These are phyloP conservation scores for Huso huso DNA, from an alignment of 2,797 vertebrate genomes.

Conservation along the genomic window DNA sequence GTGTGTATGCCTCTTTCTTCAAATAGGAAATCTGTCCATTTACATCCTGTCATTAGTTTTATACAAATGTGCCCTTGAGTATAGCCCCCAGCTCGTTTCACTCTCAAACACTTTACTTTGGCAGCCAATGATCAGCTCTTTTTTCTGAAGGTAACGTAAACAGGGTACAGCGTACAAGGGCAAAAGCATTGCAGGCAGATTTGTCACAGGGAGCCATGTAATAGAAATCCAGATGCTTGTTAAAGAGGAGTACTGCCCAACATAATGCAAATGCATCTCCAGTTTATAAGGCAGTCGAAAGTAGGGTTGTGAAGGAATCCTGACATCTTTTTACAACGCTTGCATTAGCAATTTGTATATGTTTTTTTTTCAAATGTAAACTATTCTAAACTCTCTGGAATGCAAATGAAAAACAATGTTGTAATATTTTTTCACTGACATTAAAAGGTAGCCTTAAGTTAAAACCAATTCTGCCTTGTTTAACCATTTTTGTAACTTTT, in stretches of 20 bases:
- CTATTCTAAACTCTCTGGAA: no score
- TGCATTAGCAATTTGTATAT: no score
- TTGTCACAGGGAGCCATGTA: slow-evolving; percentile 22
- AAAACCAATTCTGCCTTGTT: no score
- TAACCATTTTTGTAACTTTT: no score
- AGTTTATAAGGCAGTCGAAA: no score
- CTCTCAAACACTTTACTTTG: slow-evolving; percentile 68
- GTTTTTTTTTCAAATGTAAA: no score
- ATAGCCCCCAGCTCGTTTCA: slow-evolving; percentile 52
- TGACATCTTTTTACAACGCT: no score
- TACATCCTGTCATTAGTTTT: slow-evolving; percentile 93
- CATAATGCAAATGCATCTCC: no score
- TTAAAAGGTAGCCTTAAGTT: no score
- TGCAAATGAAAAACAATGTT: no score
- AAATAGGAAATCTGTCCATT: slow-evolving; percentile 78
- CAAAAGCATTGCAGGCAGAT: slow-evolving; percentile 42
- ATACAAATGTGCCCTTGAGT: slow-evolving; percentile 86
- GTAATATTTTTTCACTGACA: no score
- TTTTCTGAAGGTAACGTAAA: slow-evolving; percentile 26
- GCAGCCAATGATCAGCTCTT: slow-evolving; percentile 53
- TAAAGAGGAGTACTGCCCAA: slow-evolving; percentile 42
- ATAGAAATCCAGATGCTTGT: slow-evolving; percentile 23
- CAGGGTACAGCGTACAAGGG: slow-evolving; percentile 33
- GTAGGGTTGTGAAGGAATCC: no score
- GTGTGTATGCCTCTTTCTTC: slow-evolving; percentile 56